phyloP scores from a whole-genome alignment of 2,113 vertebrate species.

The Stigmatopora nigra region DNA sequence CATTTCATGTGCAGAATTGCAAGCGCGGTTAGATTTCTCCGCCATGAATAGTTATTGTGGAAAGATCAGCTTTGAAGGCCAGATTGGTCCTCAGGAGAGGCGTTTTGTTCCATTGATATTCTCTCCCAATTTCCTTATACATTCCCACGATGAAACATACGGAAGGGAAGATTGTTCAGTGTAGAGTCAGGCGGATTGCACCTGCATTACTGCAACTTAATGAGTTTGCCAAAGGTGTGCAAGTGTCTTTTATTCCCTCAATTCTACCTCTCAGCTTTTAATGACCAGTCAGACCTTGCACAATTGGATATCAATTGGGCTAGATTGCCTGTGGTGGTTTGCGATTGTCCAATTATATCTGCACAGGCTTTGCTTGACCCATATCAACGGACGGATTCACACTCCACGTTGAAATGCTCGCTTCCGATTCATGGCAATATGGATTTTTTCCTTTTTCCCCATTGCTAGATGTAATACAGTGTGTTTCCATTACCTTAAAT shows the following conservation, averaged over 20 bases:
- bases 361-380: conserved; percentile 13
- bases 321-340: conserved; percentile 23
- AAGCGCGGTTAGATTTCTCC: conserved; percentile 22
- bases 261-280: conserved; percentile 33
- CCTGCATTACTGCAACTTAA: conserved; percentile 45
- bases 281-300: conserved; percentile 34
- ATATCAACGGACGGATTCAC: conserved; percentile 11
- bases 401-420: background rate
- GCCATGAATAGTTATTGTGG: conserved; percentile 42
- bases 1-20: conserved; percentile 22
- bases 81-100: conserved; percentile 52
- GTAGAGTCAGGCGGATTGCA: conserved; percentile 22
- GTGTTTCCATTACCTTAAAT: background rate
- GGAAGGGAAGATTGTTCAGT: conserved; percentile 43
- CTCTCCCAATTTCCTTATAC: conserved; percentile 17
- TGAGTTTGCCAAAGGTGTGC: conserved; percentile 50
- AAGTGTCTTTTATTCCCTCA: conserved; percentile 35
- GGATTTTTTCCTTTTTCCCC: background rate
- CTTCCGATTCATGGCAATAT: background rate
- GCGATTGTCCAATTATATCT: conserved; percentile 1
- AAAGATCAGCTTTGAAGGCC: conserved; percentile 39
- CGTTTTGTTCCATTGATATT: conserved; percentile 49
- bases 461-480: background rate
- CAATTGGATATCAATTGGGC: conserved; percentile 32
- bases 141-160: conserved; percentile 48